These are phyloP conservation scores for Cheirogaleus major DNA, from an alignment of 2,797 vertebrate species.

Conservation along the genomic window DNA sequence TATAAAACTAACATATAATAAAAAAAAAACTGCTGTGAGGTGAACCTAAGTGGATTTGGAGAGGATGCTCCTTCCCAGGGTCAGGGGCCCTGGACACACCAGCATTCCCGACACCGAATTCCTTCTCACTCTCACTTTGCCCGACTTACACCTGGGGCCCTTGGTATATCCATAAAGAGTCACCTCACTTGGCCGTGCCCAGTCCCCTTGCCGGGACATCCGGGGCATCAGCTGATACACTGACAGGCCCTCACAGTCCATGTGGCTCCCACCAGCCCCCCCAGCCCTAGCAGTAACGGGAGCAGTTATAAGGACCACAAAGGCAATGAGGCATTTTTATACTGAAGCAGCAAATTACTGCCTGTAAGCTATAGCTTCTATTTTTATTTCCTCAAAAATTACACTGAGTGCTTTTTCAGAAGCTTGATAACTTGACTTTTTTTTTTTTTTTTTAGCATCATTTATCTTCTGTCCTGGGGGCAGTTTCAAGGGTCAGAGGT, in stretches of 20 bases:
- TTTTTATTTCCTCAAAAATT: background rate
- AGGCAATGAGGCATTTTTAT: background rate
- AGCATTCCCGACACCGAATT: background rate
- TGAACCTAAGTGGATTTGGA: background rate
- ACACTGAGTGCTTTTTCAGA: background rate
- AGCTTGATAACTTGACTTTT: background rate
- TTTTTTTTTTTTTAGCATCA: background rate
- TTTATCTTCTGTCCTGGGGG: background rate
- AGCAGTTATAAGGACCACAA: background rate
- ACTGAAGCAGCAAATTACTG: background rate
- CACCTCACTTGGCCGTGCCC: background rate
- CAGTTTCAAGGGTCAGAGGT: background rate
- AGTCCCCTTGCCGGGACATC: background rate
- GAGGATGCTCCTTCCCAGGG: background rate
- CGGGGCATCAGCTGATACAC: background rate
- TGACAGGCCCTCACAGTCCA: background rate
- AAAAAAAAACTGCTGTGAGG: background rate
- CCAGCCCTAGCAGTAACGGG: background rate
- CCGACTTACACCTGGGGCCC: background rate
- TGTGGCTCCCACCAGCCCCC: background rate
- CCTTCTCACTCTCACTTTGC: background rate
- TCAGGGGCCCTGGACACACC: rapidly evolving
- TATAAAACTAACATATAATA: slow-evolving; percentile 52
- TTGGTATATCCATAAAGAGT: background rate
- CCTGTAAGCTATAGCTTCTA: background rate